Conservation (phyloP, 1,140 invertebrate genomes). For the Anastatus disparis region DNA sequence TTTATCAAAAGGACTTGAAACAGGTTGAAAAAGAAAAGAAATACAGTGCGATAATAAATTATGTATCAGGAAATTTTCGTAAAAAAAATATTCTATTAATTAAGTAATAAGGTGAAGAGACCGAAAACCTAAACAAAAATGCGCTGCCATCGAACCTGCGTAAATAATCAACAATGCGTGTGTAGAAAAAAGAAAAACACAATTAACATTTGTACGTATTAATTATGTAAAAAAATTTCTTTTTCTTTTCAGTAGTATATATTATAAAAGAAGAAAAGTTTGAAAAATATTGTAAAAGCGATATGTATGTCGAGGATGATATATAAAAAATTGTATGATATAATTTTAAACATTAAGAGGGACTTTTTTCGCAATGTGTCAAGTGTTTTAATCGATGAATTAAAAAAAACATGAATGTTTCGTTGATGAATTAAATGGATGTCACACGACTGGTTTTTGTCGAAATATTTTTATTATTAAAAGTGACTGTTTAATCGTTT, state of each 20-base stretch:
- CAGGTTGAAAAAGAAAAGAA: neutral
- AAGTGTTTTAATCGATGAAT: slow-evolving; percentile 45
- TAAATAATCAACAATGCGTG: slow-evolving; percentile 18
- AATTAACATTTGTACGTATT: too few species aligned
- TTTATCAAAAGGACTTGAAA: slow-evolving; percentile 6
- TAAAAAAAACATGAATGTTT: too few species aligned
- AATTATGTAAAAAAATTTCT: slow-evolving; percentile 6
- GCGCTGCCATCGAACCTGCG: slow-evolving; percentile 17
- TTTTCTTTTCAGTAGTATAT: slow-evolving; percentile 12
- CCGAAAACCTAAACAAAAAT: neutral
- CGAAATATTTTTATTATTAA: slow-evolving; percentile 68
- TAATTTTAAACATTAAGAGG: slow-evolving; percentile 1
- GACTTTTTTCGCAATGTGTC: slow-evolving; percentile 46
- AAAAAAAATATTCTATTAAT: slow-evolving; percentile 7
- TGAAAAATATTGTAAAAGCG: neutral
- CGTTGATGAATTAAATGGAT: slow-evolving; percentile 44
- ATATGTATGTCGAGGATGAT: neutral
- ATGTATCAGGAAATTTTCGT: slow-evolving; percentile 27
- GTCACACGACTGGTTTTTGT: slow-evolving; percentile 45
- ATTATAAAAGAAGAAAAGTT: neutral
- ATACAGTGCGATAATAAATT: slow-evolving; percentile 9
- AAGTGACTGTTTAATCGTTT: slow-evolving; percentile 65
- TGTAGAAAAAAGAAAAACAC: too few species aligned
- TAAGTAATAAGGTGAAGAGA: neutral
- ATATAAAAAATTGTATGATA: slow-evolving; percentile 24